phyloP scores from a whole-genome alignment of 2,113 vertebrate genomes.

The Prietella phreatophila region DNA sequence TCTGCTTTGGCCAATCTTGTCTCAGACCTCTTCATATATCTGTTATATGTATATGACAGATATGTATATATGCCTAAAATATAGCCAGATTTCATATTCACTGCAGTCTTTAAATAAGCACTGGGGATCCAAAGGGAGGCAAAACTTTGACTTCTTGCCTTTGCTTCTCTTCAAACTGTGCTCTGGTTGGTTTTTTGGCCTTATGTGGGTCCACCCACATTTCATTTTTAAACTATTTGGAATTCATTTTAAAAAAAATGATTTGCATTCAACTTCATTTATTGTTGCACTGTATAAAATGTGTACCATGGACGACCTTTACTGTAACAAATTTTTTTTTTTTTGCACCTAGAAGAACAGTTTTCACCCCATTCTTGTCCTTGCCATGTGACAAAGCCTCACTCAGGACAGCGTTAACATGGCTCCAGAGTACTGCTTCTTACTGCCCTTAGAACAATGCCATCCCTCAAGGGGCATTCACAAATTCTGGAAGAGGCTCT shows the following conservation, averaged over 20 bases:
- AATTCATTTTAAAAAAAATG: not conserved
- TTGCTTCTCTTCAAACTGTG: not conserved
- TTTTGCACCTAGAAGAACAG: not conserved
- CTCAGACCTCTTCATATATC: too few species aligned
- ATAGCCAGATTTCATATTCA: not conserved
- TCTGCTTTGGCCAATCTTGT: too few species aligned
- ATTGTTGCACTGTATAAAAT: not conserved
- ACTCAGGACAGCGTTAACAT: not conserved
- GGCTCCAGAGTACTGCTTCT: slow-evolving; percentile 7
- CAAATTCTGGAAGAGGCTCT: slow-evolving; percentile 37
- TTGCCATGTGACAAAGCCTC: not conserved
- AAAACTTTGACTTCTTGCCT: not conserved
- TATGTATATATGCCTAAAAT: too few species aligned
- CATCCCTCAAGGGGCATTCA: slow-evolving; percentile 26
- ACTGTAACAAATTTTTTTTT: not conserved
- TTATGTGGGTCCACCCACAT: not conserved
- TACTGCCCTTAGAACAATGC: slow-evolving; percentile 13
- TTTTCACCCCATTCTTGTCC: not conserved
- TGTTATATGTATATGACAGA: too few species aligned
- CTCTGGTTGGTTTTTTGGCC: not conserved
- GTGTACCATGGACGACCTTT: not conserved
- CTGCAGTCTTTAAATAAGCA: not conserved
- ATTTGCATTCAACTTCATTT: not conserved
- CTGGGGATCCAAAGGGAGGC: not conserved
- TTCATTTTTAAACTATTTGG: not conserved